Percentiles rank a stretch among this genome's conserved stretches.
Evolutionary conservation across 2,797 vertebrate genomes (phyloP).

Genomic region (Parauchenoglanis punctatus): DNA sequence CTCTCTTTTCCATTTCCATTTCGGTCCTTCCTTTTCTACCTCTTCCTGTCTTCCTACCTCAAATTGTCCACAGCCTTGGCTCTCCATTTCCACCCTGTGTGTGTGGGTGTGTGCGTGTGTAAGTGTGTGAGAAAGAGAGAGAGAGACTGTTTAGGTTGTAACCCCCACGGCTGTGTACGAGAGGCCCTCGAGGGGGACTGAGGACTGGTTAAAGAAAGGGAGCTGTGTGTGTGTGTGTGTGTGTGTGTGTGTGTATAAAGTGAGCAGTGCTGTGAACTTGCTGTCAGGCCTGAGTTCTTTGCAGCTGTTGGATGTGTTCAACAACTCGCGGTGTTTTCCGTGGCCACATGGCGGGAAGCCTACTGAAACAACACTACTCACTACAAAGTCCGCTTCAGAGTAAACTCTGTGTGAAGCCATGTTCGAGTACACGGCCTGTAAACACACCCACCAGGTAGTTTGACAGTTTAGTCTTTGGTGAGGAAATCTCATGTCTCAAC

Average conservation of each 20-base stretch:
- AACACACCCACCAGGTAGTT: conserved; percentile 22
- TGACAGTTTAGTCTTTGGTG: neutral
- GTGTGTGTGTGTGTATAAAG: conserved; percentile 73
- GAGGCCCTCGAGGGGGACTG: conserved; percentile 70
- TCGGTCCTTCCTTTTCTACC: neutral
- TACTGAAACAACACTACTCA: conserved; percentile 47
- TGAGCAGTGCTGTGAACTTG: conserved; percentile 75
- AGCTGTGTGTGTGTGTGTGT: conserved; percentile 55
- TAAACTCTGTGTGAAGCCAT: conserved; percentile 12
- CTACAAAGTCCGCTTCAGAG: neutral
- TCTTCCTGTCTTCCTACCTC: conserved; percentile 14
- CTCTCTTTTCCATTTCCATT: neutral
- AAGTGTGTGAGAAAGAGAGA: neutral
- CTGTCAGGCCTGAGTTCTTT: conserved; percentile 78
- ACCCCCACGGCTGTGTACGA: conserved; percentile 55
- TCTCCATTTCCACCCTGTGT: neutral
- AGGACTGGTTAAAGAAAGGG: conserved; percentile 59
- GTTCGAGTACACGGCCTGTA: conserved; percentile 10
- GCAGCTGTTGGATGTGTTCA: conserved; percentile 87
- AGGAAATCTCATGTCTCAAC: neutral
- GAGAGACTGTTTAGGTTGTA: conserved; percentile 50
- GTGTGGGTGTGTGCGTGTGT: conserved; percentile 49
- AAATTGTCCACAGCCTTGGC: conserved; percentile 6
- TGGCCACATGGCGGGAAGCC: conserved; percentile 39
- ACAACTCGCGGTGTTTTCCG: conserved; percentile 57